Conservation (phyloP, 2,888 invertebrate genomes). For the Drosophila subquinaria region DNA sequence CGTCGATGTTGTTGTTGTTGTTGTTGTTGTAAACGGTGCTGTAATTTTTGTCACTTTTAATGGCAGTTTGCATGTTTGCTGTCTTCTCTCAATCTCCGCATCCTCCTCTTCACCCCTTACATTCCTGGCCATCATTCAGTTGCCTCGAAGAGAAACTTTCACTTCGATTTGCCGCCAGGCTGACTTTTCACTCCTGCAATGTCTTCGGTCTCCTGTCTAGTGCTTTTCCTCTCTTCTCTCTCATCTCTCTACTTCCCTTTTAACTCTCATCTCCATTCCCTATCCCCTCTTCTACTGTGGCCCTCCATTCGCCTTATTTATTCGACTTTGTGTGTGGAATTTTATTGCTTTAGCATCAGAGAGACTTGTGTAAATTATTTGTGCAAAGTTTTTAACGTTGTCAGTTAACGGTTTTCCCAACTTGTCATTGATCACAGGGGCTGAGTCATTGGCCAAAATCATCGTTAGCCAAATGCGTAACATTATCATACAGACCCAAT, state of each 20-base stretch:
- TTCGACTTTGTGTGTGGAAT: slow-evolving; percentile 47
- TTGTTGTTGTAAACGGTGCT: slow-evolving; percentile 32
- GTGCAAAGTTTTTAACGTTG: slow-evolving; percentile 68
- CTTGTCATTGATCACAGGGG: slow-evolving; percentile 63
- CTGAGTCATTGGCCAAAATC: slow-evolving; percentile 44
- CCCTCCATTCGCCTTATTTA: slow-evolving; percentile 24
- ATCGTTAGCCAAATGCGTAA: slow-evolving; percentile 16
- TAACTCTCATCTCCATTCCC: not conserved
- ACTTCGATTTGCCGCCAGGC: slow-evolving; percentile 76
- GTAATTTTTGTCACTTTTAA: slow-evolving; percentile 77
- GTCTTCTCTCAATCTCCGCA: slow-evolving; percentile 4
- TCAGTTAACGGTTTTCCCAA: slow-evolving; percentile 52
- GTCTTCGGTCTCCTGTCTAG: not conserved
- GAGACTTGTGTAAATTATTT: slow-evolving; percentile 66
- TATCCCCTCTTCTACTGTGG: not conserved
- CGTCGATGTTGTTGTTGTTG: slow-evolving; percentile 5
- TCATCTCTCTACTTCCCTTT: not conserved
- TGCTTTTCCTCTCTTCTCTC: not conserved
- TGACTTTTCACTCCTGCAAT: slow-evolving; percentile 59
- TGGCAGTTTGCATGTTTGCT: slow-evolving; percentile 69
- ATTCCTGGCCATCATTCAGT: not conserved
- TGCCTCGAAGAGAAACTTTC: slow-evolving; percentile 58
- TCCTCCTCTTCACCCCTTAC: not conserved
- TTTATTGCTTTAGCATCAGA: slow-evolving; percentile 65
- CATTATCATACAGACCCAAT: slow-evolving; percentile 11